Conservation (phyloP, 2,113 vertebrate species). For the Gymnorhina tibicen region DNA sequence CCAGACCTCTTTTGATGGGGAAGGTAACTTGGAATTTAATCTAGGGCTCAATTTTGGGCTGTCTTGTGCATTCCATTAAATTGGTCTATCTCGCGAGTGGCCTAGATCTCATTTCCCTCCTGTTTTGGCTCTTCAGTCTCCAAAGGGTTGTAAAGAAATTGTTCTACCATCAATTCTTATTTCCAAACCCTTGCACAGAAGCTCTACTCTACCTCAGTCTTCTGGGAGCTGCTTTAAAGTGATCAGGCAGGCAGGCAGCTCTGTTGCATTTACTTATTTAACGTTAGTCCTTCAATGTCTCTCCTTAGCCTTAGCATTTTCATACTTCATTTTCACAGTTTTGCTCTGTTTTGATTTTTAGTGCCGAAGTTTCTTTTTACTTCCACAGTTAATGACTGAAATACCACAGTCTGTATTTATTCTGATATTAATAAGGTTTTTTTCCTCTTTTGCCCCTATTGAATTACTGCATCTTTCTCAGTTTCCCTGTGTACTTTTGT, state of each 20-base stretch:
- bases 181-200: neutral
- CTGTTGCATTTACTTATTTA: slow-evolving; percentile 25
- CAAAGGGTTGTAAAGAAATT: slow-evolving; percentile 27
- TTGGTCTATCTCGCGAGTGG: neutral
- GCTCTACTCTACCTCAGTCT: neutral
- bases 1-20: neutral
- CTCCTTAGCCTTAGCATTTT: neutral
- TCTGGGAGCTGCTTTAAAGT: slow-evolving; percentile 14
- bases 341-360: neutral
- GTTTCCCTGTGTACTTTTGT: neutral
- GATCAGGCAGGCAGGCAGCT: neutral
- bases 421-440: neutral
- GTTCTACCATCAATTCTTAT: slow-evolving; percentile 35
- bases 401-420: neutral
- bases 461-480: neutral
- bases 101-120: slow-evolving; percentile 31
- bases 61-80: slow-evolving; percentile 21
- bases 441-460: neutral
- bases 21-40: slow-evolving; percentile 41
- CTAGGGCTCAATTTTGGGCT: slow-evolving; percentile 11
- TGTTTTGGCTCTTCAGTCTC: slow-evolving; percentile 19
- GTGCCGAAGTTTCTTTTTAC: neutral
- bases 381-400: neutral
- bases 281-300: neutral
- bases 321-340: neutral